Conservation (phyloP, 2,797 vertebrate species). For the Hippocampus kuda region DNA sequence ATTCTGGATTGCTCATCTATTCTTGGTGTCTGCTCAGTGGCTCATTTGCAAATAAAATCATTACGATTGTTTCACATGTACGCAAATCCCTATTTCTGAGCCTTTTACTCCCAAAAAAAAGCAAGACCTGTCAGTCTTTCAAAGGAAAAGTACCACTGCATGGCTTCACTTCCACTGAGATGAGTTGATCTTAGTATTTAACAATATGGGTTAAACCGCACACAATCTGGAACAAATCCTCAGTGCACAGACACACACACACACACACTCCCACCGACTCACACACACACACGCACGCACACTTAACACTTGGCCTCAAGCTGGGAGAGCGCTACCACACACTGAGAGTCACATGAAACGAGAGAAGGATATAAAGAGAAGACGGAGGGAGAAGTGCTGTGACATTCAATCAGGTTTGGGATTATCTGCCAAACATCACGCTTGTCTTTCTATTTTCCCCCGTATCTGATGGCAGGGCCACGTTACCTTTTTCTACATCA, state of each 20-base stretch:
- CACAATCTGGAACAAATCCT: slow-evolving; percentile 53
- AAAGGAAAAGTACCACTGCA: slow-evolving; percentile 4
- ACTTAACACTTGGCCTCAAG: slow-evolving; percentile 62
- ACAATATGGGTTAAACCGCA: slow-evolving; percentile 47
- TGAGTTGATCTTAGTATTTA: slow-evolving; percentile 28
- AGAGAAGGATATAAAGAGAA: slow-evolving; percentile 8
- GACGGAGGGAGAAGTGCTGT: slow-evolving; percentile 10
- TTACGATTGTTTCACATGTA: background rate
- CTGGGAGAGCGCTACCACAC: slow-evolving; percentile 37
- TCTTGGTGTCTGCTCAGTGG: background rate
- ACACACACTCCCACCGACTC: slow-evolving; percentile 11
- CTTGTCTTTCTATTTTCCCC: slow-evolving; percentile 26
- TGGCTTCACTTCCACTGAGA: slow-evolving; percentile 15
- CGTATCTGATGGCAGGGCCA: slow-evolving; percentile 2
- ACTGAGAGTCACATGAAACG: slow-evolving; percentile 4
- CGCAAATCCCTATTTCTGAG: background rate
- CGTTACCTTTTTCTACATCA: slow-evolving; percentile 16
- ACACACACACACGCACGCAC: slow-evolving; percentile 24
- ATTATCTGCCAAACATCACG: slow-evolving; percentile 37
- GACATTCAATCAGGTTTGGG: slow-evolving; percentile 41
- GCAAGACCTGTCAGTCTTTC: background rate
- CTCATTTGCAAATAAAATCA: background rate
- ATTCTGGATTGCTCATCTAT: background rate
- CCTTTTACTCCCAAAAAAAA: background rate
- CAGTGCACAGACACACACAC: slow-evolving; percentile 26